These are phyloP conservation scores for Garra rufa DNA, from an alignment of 2,113 vertebrate genomes.

Conservation along the genomic window DNA sequence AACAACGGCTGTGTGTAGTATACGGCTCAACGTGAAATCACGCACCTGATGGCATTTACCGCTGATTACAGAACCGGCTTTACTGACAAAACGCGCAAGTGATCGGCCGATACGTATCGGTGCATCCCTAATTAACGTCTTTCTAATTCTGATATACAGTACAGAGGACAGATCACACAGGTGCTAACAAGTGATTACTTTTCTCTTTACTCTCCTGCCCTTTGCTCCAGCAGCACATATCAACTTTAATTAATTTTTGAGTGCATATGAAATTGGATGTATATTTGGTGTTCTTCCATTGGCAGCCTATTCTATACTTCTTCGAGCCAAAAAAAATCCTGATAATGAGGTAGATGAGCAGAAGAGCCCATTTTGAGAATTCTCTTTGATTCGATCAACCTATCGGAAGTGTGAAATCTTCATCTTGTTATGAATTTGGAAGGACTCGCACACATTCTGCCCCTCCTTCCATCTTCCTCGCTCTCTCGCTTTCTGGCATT, in stretches of 20 bases:
- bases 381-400: background rate
- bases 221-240: conserved; percentile 10
- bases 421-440: conserved; percentile 25
- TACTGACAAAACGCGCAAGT: too few relatives aligned
- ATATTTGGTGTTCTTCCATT: background rate
- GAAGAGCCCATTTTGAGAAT: conserved; percentile 4
- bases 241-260: conserved; percentile 22
- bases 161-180: background rate
- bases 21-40: too few relatives aligned
- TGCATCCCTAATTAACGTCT: too few relatives aligned
- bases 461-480: background rate
- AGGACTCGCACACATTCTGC: background rate
- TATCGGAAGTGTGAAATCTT: conserved; percentile 7
- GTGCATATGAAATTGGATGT: conserved; percentile 19
- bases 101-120: too few relatives aligned
- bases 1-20: too few relatives aligned
- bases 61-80: too few relatives aligned
- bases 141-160: background rate
- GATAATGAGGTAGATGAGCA: conserved; percentile 24
- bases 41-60: too few relatives aligned
- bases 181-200: background rate
- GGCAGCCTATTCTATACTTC: background rate
- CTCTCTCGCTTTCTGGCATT: conserved; percentile 10
- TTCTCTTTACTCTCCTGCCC: background rate
- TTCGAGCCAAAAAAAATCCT: background rate